phyloP scores from a whole-genome alignment of 2,113 vertebrate genomes.

The Pygoscelis adeliae region DNA sequence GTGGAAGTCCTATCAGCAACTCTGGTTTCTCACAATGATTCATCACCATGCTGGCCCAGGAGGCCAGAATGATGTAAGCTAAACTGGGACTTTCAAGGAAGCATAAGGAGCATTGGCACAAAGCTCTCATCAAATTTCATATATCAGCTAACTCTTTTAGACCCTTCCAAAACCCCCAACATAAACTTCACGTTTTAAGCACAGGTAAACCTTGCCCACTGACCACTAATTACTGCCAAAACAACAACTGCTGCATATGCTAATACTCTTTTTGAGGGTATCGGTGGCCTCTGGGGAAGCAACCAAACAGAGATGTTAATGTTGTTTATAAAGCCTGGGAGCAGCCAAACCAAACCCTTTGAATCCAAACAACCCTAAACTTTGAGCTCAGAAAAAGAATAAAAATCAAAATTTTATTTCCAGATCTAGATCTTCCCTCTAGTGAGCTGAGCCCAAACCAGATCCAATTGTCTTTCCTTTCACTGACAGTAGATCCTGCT shows the following conservation, averaged over 20 bases:
- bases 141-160: background rate
- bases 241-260: background rate
- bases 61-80: background rate
- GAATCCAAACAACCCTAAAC: background rate
- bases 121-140: background rate
- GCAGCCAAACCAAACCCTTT: background rate
- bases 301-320: background rate
- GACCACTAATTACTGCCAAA: background rate
- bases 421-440: background rate
- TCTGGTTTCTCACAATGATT: background rate
- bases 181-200: background rate
- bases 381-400: background rate
- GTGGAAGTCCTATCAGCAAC: background rate
- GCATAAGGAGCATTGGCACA: background rate
- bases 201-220: background rate
- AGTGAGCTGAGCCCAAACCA: background rate
- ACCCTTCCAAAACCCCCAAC: background rate
- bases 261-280: background rate
- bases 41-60: background rate
- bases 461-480: background rate
- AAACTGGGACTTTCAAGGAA: constrained; percentile 9
- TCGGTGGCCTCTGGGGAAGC: background rate
- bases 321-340: background rate
- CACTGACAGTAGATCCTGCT: background rate
- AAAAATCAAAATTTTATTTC: background rate